Conservation (phyloP, 2,797 vertebrate species). For the Pipistrellus pygmaeus region DNA sequence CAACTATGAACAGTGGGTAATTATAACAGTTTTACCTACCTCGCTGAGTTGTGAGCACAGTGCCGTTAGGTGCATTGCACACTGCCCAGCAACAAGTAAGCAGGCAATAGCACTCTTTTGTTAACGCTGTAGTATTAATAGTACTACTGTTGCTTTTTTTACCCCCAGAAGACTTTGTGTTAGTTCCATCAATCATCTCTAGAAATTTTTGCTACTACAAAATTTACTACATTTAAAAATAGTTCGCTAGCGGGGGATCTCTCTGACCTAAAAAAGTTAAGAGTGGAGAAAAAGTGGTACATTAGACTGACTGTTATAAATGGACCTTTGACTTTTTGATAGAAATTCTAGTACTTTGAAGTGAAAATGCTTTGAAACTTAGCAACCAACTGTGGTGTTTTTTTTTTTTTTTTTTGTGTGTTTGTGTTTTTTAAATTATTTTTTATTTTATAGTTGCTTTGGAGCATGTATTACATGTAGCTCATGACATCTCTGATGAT, state of each 20-base stretch:
- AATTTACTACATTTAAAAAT: constrained; percentile 57
- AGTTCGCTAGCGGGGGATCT: neutral
- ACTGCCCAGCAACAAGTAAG: neutral
- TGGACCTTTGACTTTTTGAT: constrained; percentile 30
- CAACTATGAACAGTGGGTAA: neutral
- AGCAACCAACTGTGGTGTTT: neutral
- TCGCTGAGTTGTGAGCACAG: neutral
- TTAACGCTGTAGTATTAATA: neutral
- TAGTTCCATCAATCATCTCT: neutral
- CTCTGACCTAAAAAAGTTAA: neutral
- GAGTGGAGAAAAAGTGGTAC: neutral
- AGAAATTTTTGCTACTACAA: neutral
- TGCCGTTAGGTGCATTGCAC: neutral
- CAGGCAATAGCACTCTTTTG: neutral
- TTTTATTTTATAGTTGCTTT: neutral
- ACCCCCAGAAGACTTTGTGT: neutral
- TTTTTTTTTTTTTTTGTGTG: no score
- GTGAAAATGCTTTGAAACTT: constrained; percentile 59
- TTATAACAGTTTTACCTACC: neutral
- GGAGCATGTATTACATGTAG: neutral
- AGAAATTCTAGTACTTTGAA: constrained; percentile 60
- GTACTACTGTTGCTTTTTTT: neutral
- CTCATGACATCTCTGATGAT: neutral
- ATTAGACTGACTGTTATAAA: neutral
- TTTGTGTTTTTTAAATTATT: no score